A percentile compares a stretch with the other conserved stretches of the same genome.
phyloP scores from a whole-genome alignment of 2,113 vertebrate genomes.

The Grantiella picta region DNA sequence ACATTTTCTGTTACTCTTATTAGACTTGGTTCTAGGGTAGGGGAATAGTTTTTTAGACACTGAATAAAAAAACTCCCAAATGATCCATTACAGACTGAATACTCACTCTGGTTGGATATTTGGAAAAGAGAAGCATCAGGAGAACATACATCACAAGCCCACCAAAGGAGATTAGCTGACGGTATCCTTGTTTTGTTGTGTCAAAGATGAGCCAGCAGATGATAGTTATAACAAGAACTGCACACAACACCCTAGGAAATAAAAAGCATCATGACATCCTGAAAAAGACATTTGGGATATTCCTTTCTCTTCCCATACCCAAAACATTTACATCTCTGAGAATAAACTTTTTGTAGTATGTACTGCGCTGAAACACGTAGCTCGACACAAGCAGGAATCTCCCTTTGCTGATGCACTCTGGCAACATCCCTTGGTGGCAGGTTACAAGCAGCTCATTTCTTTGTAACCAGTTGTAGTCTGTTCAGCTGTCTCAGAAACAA shows the following conservation, averaged over 20 bases:
- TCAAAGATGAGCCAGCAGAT: conserved; percentile 83
- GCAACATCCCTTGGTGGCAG: background rate
- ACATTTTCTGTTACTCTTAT: background rate
- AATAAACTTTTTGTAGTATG: background rate
- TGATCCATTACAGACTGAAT: background rate
- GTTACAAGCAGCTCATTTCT: background rate
- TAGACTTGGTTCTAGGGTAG: background rate
- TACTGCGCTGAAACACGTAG: background rate
- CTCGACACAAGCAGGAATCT: background rate
- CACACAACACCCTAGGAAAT: conserved; percentile 70
- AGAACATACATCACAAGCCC: conserved; percentile 78
- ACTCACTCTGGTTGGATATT: conserved; percentile 81
- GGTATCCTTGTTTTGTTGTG: conserved; percentile 73
- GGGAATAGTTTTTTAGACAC: background rate
- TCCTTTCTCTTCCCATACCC: background rate
- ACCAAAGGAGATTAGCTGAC: conserved; percentile 81
- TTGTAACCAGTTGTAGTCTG: background rate
- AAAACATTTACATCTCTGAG: background rate
- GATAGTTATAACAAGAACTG: conserved; percentile 21
- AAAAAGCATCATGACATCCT: background rate
- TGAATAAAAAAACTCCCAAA: background rate
- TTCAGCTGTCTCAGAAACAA: background rate
- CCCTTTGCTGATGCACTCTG: background rate
- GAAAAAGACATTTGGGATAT: background rate
- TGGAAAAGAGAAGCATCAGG: conserved; percentile 83